A percentile compares a stretch with the other conserved stretches of the same genome.
These are phyloP conservation scores for Oryzias celebensis DNA, from an alignment of 2,113 vertebrate species.

Conservation along the genomic window DNA sequence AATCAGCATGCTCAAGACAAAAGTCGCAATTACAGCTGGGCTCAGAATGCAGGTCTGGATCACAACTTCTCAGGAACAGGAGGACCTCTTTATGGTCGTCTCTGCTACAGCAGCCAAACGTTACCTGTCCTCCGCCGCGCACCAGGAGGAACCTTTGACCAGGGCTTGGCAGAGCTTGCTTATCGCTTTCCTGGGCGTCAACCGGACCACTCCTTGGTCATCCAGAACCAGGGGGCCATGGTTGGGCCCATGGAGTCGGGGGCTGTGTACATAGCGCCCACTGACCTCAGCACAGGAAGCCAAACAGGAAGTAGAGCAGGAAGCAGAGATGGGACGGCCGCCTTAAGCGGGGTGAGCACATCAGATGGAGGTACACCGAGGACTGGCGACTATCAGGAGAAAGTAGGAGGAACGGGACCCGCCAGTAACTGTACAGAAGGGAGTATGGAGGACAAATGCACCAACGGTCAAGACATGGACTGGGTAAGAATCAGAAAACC, in stretches of 20 bases:
- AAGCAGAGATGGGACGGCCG: constrained; percentile 62
- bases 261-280: constrained; percentile 55
- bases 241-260: constrained; percentile 69
- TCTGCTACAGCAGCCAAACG: constrained; percentile 81
- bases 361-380: constrained; percentile 74
- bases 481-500: constrained; percentile 67
- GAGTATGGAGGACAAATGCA: constrained; percentile 64
- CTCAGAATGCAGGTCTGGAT: constrained; percentile 67
- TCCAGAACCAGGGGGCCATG: constrained; percentile 76
- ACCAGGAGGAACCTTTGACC: constrained; percentile 67
- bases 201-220: constrained; percentile 75
- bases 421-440: constrained; percentile 68
- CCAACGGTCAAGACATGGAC: constrained; percentile 70
- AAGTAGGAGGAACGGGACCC: constrained; percentile 53
- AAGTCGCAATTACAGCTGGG: constrained; percentile 73
- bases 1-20: constrained; percentile 72
- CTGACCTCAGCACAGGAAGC: constrained; percentile 60
- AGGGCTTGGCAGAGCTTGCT: constrained; percentile 69
- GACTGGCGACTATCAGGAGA: constrained; percentile 69
- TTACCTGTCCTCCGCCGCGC: constrained; percentile 77
- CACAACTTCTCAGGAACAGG: constrained; percentile 61
- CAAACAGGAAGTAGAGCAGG: constrained; percentile 53
- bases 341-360: constrained; percentile 65
- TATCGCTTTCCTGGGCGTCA: constrained; percentile 66
- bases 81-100: constrained; percentile 72